Base-by-base conservation (phyloP, 2,888 invertebrate species). In the Leptinotarsa tumamoca region DNA sequence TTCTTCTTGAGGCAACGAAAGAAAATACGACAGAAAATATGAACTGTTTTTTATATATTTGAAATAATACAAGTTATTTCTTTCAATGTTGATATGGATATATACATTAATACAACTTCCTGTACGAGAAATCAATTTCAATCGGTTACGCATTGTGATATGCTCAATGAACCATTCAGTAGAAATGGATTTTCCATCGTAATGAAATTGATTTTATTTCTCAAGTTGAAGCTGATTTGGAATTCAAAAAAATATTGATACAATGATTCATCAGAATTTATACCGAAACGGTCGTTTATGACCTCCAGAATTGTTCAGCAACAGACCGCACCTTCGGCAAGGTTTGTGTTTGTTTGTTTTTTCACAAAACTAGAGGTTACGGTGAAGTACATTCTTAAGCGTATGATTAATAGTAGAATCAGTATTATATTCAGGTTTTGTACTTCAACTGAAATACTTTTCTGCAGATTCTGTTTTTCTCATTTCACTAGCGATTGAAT, bases 241-340 rank as follows among this genome's bases (percentile, higher is more conserved):
- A 33, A 63, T 27, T 33, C 27, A 63, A n/a, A 63, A 27, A 63
- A 63, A 33, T 63, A 63, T 63, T 63, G 63, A 33, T 17, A 63
- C 63, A 33, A 63, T 63, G 63, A 63, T 33, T 63, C 63, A 33
- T 63, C 63, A 63, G 33, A 63, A 33, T 63, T 63, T 27, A 23
- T 23, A 63, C 33, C 15, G 17, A 63, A 17, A 17, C 21, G 23
- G 14, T 63, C 18, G 27, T 13, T 63, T 17, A 63, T 17, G 63
- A 63, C 63, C 63, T 63, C 63, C 63, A 63, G 15, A 15, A 33
- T 63, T 33, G 7, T 18, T 14, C 21, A 14, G 21, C 23, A 18
- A 18, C 10, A 63, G 63, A 63, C 63, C 63, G 17, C 63, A 63
- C 63, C 63, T 27, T 63, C 14, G 3, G 33, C 63, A 63, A 63